Evolutionary conservation across 2,888 invertebrate genomes (phyloP), one percentile per base, ranked within the genome.

Genomic region (Himalopsyche tibetana): DNA sequence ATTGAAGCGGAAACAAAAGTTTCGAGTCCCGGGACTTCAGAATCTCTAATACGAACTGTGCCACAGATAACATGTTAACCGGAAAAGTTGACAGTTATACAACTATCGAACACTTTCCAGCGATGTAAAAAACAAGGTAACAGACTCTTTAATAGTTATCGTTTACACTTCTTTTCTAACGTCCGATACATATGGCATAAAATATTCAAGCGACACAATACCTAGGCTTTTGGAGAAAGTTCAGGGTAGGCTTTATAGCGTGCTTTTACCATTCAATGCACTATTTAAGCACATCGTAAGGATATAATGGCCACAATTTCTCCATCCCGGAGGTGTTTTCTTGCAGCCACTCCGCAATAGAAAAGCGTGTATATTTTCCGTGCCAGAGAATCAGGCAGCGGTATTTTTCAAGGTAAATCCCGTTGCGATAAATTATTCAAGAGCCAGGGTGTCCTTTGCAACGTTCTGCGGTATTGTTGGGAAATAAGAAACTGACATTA

Each of bases 341-440:
- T 28, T 63, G 63, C 63, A n/a, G 19, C 63, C n/a, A 19, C 19
- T 19, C 63, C n/a, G 63, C n/a, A 63, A 28, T n/a, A 63, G 63
- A 63, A 63, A 19, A 28, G 63, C 63, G 63, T 19, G 63, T 63
- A 19, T n/a, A 63, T 63, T 63, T 19, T 63, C 63, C 63, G 8
- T 19, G 63, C 28, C 63, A 8, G 19, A 19, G 11, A 63, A 63
- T 63, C 63, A 8, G n/a, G 19, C 19, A 63, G 63, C 28, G 11
- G 11, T 63, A 63, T 63, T 63, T 63, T 63, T 63, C 63, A 63
- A 63, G 63, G 63, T 63, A 28, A 63, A 19, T 19, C 51, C 63
- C 19, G 19, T 15, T 8, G 4, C n/a, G 11, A 63, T 63, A 19
- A 63, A 63, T 63, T 63, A 63, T 63, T 63, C 63, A 63, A 51